A percentile compares a stretch with the other conserved stretches of the same genome.
Conservation (phyloP, 2,113 vertebrate genomes). For the Apus apus region DNA sequence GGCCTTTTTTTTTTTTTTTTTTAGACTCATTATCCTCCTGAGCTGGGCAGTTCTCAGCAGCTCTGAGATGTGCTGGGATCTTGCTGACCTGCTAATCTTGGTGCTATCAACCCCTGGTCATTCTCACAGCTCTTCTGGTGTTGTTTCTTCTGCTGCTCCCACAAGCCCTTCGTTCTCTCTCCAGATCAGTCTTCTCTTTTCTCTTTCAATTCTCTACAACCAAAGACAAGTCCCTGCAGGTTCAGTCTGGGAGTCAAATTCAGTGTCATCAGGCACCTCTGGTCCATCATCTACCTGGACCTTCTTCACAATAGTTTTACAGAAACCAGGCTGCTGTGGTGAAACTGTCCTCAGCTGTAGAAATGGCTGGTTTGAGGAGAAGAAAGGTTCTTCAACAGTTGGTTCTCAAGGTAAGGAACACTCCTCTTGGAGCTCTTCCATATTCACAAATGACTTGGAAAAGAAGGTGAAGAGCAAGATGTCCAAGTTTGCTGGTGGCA, state of each 20-base stretch:
- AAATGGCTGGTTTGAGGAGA: not conserved
- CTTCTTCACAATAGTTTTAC: not conserved
- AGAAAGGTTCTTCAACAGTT: not conserved
- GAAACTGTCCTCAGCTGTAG: not conserved
- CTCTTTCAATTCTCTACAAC: too few relatives aligned
- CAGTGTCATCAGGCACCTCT: too few relatives aligned
- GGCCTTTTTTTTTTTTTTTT: not conserved
- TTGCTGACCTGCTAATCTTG: not conserved
- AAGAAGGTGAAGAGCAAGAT: not conserved
- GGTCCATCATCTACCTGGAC: not conserved
- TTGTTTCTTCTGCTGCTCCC: not conserved
- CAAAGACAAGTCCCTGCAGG: not conserved
- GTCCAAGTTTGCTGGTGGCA: not conserved
- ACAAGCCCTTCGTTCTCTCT: too few relatives aligned
- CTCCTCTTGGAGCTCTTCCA: not conserved
- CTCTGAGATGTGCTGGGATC: not conserved
- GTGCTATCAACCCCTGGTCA: too few relatives aligned
- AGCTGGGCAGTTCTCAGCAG: not conserved
- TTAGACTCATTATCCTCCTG: not conserved
- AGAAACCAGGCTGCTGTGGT: not conserved
- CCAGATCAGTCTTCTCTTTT: not conserved
- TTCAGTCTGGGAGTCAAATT: not conserved
- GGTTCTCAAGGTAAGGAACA: not conserved
- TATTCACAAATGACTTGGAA: not conserved
- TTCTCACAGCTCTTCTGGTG: not conserved